Evolutionary conservation across 37 sponge, comb jelly and placozoan genomes (phyloP).

Genomic region (Cliona cf. orientalis): DNA sequence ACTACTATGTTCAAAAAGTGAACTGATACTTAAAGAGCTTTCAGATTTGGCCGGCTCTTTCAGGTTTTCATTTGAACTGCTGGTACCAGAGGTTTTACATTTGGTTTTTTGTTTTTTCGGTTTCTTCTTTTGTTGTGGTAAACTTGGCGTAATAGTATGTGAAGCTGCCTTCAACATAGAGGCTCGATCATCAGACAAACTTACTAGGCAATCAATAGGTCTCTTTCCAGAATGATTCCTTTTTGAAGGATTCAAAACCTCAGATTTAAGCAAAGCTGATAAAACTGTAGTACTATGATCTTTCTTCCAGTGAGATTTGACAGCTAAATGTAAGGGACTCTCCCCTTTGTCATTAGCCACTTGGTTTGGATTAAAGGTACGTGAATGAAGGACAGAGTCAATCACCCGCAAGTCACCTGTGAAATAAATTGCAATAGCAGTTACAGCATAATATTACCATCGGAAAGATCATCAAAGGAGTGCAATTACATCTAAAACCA

Average conservation of each 20-base stretch:
- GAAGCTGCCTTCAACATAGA: neutral
- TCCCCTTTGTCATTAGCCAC: constrained; percentile 38
- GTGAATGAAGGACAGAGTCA: constrained; percentile 9
- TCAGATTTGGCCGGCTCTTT: too few relatives aligned
- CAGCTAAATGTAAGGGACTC: constrained; percentile 55
- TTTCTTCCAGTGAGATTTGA: constrained; percentile 40
- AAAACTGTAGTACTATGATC: constrained; percentile 12
- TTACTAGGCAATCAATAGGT: constrained; percentile 34
- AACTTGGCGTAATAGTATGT: neutral
- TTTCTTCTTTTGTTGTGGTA: neutral
- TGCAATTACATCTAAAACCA: too few relatives aligned
- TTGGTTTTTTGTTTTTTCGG: constrained; percentile 8
- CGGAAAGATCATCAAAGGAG: too few relatives aligned
- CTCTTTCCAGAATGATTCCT: constrained; percentile 37
- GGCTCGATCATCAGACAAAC: neutral
- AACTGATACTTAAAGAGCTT: too few relatives aligned
- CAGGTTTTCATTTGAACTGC: too few relatives aligned
- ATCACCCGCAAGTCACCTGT: constrained; percentile 27
- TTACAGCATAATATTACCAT: too few relatives aligned
- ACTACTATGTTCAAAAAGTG: too few relatives aligned
- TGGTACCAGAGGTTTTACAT: too few relatives aligned
- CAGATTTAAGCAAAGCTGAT: constrained; percentile 7
- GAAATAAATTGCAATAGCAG: too few relatives aligned
- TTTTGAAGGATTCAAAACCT: constrained; percentile 25
- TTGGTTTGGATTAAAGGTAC: neutral